phyloP scores from a whole-genome alignment of 2,113 vertebrate genomes.

The Cnemophilus loriae region DNA sequence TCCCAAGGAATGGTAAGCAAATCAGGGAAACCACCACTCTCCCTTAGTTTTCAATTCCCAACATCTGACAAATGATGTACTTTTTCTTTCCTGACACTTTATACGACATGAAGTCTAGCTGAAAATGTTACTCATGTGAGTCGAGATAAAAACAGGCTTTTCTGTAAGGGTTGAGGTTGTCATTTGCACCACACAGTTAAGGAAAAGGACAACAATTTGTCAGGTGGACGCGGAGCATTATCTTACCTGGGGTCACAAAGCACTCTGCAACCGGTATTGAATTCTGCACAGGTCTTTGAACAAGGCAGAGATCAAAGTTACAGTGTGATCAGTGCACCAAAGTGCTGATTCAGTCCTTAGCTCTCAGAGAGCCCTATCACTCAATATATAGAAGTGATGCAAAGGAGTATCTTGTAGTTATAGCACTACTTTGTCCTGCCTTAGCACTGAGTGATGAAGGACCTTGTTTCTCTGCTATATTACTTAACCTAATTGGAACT shows the following conservation, averaged over 20 bases:
- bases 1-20: not conserved
- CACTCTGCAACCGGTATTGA: accelerated
- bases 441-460: not conserved
- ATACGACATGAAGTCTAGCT: not conserved
- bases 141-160: not conserved
- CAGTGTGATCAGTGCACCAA: not conserved
- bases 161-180: not conserved
- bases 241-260: not conserved
- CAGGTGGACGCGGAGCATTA: not conserved
- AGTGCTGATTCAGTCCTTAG: not conserved
- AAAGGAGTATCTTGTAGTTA: not conserved
- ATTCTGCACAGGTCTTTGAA: not conserved
- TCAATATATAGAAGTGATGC: not conserved
- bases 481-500: conserved; percentile 1
- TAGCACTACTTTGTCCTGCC: not conserved
- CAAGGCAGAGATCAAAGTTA: not conserved
- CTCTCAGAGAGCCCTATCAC: not conserved
- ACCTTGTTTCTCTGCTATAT: not conserved
- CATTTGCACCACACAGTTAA: not conserved
- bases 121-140: not conserved
- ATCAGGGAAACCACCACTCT: not conserved
- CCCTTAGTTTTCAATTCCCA: not conserved
- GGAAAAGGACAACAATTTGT: not conserved
- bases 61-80: not conserved
- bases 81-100: not conserved